phyloP scores from a whole-genome alignment of 2,113 vertebrate species.

The Daphoenositta chrysoptera region DNA sequence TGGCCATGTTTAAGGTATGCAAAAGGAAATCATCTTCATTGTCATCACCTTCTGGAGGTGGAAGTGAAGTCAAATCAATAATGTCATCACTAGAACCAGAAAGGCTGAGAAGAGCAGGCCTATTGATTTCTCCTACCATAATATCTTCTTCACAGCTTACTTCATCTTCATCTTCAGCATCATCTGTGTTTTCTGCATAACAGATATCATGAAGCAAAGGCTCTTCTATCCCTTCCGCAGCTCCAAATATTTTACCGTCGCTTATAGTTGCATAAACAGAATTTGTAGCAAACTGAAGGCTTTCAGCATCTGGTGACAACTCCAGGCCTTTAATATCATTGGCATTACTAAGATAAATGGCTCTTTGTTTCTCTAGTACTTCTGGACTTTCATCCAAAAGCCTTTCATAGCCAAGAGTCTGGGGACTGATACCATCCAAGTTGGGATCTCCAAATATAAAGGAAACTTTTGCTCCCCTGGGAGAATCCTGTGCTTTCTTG shows the following conservation, averaged over 20 bases:
- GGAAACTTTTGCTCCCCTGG: constrained; percentile 92
- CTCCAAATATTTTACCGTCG: constrained; percentile 88
- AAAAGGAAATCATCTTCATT: constrained; percentile 94
- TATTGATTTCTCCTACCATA: constrained; percentile 84
- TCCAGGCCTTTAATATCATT: constrained; percentile 89
- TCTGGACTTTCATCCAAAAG: constrained; percentile 92
- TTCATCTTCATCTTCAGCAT: constrained; percentile 95
- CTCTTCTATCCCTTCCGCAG: constrained; percentile 88
- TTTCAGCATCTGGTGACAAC: constrained; percentile 82
- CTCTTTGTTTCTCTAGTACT: constrained; percentile 82
- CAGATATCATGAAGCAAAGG: constrained; percentile 94
- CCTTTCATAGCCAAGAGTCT: constrained; percentile 91
- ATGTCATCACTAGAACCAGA: constrained; percentile 97
- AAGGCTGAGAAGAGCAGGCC: constrained; percentile 85
- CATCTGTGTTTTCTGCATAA: constrained; percentile 93
- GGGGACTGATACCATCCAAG: constrained; percentile 84
- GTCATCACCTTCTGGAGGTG: constrained; percentile 91
- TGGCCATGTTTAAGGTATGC: constrained; percentile 95
- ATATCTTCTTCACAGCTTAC: constrained; percentile 96
- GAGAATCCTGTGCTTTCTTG: constrained; percentile 86
- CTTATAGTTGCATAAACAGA: constrained; percentile 89
- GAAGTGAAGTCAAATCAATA: constrained; percentile 95
- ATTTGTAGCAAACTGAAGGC: constrained; percentile 85
- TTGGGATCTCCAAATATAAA: constrained; percentile 95
- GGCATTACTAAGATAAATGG: constrained; percentile 83